Conservation (phyloP, 2,888 invertebrate species). For the Cephus sareptanus region DNA sequence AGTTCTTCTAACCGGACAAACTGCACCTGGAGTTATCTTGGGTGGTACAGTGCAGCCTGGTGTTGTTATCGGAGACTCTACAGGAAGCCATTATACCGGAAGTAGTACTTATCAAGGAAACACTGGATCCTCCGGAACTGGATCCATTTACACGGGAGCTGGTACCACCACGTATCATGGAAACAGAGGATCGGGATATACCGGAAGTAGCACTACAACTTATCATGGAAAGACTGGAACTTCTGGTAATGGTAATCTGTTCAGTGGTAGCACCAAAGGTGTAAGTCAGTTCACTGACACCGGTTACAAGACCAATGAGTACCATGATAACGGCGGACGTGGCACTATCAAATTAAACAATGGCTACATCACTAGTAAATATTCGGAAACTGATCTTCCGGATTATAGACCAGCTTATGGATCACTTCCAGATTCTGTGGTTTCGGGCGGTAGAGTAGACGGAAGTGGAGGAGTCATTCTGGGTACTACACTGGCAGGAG, state of each 20-base stretch:
- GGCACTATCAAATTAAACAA: constrained; percentile 54
- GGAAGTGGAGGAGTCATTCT: constrained; percentile 41
- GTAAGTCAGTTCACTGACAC: neutral
- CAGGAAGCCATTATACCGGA: neutral
- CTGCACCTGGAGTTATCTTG: constrained; percentile 31
- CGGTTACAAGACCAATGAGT: constrained; percentile 53
- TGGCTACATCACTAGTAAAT: constrained; percentile 50
- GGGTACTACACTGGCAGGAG: constrained; percentile 28
- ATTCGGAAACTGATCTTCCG: constrained; percentile 52
- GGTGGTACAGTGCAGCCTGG: constrained; percentile 30
- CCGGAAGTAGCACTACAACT: neutral
- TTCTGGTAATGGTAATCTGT: constrained; percentile 2
- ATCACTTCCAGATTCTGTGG: constrained; percentile 50
- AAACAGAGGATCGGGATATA: constrained; percentile 1
- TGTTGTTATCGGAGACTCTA: constrained; percentile 21
- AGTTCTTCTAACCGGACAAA: constrained; percentile 33
- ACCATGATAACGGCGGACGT: constrained; percentile 52
- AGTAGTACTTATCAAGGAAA: neutral
- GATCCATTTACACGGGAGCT: constrained; percentile 15
- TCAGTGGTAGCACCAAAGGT: neutral
- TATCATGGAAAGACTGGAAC: neutral
- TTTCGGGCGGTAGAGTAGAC: constrained; percentile 51
- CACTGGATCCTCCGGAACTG: constrained; percentile 7
- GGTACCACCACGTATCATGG: constrained; percentile 14
- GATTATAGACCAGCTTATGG: constrained; percentile 56